Percentiles rank a stretch among this genome's conserved stretches.
These are phyloP conservation scores for Onchidella celtica DNA, from an alignment of 2,888 invertebrate genomes.

Conservation along the genomic window DNA sequence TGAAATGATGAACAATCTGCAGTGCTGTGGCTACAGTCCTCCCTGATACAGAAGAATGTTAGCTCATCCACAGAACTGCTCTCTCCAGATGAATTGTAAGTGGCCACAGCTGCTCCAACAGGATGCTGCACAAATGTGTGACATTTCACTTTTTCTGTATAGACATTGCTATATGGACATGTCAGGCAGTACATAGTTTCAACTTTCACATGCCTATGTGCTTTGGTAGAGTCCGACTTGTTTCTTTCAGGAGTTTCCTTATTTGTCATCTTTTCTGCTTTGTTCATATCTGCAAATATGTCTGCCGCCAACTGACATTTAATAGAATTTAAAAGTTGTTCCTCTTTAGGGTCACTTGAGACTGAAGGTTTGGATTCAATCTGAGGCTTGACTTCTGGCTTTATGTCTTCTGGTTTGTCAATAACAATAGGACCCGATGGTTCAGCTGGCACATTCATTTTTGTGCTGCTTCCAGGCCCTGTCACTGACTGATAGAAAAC, in stretches of 20 bases:
- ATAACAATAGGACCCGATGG: conserved; percentile 17
- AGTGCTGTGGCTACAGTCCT: conserved; percentile 33
- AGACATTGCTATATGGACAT: conserved; percentile 46
- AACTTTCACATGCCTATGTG: conserved; percentile 33
- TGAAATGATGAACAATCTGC: not conserved
- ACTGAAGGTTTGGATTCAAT: not conserved
- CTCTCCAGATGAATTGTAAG: conserved; percentile 22
- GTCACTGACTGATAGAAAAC: conserved; percentile 41
- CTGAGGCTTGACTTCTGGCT: conserved; percentile 15
- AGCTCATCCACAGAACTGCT: conserved; percentile 10
- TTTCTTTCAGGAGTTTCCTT: not conserved
- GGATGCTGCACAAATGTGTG: conserved; percentile 48
- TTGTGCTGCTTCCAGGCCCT: not conserved
- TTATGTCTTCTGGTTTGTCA: conserved; percentile 19
- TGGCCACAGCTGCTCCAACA: conserved; percentile 36
- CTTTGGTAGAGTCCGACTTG: not conserved
- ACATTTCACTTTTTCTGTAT: conserved; percentile 45
- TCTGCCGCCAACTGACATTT: not conserved
- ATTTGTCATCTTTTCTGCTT: not conserved
- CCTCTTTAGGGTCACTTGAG: not conserved
- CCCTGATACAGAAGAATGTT: conserved; percentile 45
- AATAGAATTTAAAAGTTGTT: not conserved
- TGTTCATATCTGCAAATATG: not conserved
- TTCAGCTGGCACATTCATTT: not conserved
- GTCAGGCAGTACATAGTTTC: conserved; percentile 46